Evolutionary conservation across 2,797 vertebrate genomes (phyloP).

Genomic region (Erethizon dorsatum): DNA sequence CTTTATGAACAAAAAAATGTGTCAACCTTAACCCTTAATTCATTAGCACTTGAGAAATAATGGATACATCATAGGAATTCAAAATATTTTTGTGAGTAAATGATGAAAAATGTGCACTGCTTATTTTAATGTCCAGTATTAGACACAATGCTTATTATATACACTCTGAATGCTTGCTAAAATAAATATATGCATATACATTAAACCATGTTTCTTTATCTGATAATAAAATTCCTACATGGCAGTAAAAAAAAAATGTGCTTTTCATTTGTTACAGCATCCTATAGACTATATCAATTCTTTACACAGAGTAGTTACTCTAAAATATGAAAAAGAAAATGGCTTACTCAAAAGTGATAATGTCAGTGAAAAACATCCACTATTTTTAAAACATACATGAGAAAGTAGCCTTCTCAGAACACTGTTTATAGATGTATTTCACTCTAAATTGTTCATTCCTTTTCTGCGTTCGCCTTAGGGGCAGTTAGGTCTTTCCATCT

Average conservation of each 20-base stretch:
- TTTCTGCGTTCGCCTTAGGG: neutral
- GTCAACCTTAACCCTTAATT: neutral
- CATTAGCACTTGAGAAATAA: neutral
- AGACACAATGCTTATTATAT: neutral
- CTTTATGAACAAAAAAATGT: neutral
- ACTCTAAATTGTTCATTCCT: conserved; percentile 46
- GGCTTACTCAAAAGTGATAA: neutral
- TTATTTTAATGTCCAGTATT: neutral
- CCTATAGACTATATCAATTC: neutral
- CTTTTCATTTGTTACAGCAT: neutral
- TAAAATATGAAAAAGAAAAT: neutral
- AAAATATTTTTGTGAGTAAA: neutral
- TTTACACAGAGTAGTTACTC: neutral
- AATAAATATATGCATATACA: neutral
- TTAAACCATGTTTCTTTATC: neutral
- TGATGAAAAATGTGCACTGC: neutral
- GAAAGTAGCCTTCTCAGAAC: neutral
- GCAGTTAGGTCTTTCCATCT: neutral
- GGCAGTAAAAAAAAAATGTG: neutral
- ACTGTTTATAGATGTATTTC: conserved; percentile 4
- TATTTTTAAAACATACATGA: conserved; percentile 27
- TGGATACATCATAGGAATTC: neutral
- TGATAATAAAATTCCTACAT: neutral
- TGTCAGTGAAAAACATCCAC: neutral
- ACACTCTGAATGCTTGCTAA: neutral